Percentiles rank a stretch among this genome's conserved stretches.
phyloP scores from a whole-genome alignment of 1,140 invertebrate genomes.

The Plectus sambesii region DNA sequence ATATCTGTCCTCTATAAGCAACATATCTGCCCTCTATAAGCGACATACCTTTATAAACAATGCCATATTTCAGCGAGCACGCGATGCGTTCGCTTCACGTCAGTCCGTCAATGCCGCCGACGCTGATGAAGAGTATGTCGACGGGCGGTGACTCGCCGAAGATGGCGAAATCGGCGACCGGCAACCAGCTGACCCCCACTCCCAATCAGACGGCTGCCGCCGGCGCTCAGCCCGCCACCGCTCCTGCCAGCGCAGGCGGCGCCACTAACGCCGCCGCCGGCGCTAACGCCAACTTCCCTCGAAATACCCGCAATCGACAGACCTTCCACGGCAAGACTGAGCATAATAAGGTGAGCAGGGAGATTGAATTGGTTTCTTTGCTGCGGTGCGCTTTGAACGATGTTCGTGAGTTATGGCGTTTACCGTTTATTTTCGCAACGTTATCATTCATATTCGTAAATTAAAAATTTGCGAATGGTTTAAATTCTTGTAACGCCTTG shows the following conservation, averaged over 20 bases:
- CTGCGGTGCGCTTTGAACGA: background rate
- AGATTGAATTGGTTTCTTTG: conserved; percentile 12
- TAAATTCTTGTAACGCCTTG: too few relatives aligned
- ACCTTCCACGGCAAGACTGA: conserved; percentile 46
- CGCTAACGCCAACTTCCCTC: conserved; percentile 31
- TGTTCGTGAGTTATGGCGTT: background rate
- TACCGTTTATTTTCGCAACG: conserved; percentile 16
- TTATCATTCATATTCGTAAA: too few relatives aligned
- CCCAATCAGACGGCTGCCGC: conserved; percentile 15
- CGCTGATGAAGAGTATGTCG: conserved; percentile 31
- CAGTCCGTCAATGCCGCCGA: conserved; percentile 40
- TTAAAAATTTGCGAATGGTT: too few relatives aligned
- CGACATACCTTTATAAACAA: background rate
- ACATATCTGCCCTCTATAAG: too few relatives aligned
- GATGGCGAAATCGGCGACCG: conserved; percentile 41
- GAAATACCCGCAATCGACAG: conserved; percentile 40
- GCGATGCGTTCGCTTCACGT: conserved; percentile 28
- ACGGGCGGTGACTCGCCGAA: conserved; percentile 18
- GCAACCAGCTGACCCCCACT: conserved; percentile 55
- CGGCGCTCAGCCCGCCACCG: conserved; percentile 10
- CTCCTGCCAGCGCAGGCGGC: conserved; percentile 13
- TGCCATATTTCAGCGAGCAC: background rate
- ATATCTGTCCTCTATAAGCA: conserved; percentile 4
- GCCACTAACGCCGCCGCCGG: conserved; percentile 14
- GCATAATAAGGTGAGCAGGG: conserved; percentile 32